Conservation (phyloP, 2,113 vertebrate species). For the Pelecanoides urinatrix region DNA sequence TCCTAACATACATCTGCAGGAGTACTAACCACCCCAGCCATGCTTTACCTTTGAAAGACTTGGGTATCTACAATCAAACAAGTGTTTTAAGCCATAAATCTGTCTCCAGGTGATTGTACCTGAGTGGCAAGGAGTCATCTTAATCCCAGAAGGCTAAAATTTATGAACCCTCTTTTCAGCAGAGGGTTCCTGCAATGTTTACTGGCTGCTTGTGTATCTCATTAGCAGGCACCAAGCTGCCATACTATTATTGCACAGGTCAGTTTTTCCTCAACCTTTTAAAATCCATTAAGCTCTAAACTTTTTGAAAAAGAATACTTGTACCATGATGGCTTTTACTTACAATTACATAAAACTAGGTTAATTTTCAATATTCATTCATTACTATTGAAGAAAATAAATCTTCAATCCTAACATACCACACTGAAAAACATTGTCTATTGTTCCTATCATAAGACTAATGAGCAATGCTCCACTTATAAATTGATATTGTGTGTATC, state of each 20-base stretch:
- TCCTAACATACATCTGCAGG: background rate
- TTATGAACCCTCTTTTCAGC: conserved; percentile 2
- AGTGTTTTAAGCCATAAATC: conserved; percentile 19
- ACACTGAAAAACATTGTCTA: background rate
- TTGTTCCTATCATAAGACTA: background rate
- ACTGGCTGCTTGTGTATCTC: background rate
- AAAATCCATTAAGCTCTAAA: background rate
- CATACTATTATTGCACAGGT: background rate
- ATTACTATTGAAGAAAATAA: background rate
- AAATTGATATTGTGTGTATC: background rate
- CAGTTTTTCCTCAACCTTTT: background rate
- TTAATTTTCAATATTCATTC: background rate
- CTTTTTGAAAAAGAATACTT: background rate
- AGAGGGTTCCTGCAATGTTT: background rate
- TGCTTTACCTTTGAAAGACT: background rate
- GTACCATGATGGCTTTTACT: background rate
- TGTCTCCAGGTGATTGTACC: background rate
- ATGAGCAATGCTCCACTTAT: background rate
- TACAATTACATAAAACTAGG: background rate
- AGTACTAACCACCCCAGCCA: background rate
- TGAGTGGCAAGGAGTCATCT: conserved; percentile 5
- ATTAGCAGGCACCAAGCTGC: background rate
- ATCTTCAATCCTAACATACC: background rate
- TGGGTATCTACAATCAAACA: background rate
- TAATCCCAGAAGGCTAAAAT: background rate